phyloP scores from a whole-genome alignment of 1,140 invertebrate genomes.

The Hylaeus volcanicus region DNA sequence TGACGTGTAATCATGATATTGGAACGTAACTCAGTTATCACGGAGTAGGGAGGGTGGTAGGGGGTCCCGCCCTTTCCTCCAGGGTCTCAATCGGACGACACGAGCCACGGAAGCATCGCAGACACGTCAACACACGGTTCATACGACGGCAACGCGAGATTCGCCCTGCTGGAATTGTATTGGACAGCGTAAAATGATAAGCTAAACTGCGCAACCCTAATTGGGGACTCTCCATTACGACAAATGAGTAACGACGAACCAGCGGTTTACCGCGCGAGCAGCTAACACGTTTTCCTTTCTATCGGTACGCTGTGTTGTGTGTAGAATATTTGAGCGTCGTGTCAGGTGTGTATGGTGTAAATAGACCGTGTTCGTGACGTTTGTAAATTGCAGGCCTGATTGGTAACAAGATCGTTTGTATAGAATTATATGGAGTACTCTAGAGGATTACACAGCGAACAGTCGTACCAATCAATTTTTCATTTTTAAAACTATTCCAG shows the following conservation, averaged over 20 bases:
- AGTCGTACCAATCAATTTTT: no score
- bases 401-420: no score
- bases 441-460: no score
- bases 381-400: no score
- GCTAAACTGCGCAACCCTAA: slow-evolving; percentile 4
- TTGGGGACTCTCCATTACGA: slow-evolving; percentile 2
- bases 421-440: no score
- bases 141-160: slow-evolving; percentile 9
- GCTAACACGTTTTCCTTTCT: background rate
- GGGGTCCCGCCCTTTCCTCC: slow-evolving; percentile 43
- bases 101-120: slow-evolving; percentile 21
- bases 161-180: slow-evolving; percentile 9
- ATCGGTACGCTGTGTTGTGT: no score
- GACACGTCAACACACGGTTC: slow-evolving; percentile 51
- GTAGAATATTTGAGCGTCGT: no score
- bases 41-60: slow-evolving; percentile 1
- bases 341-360: no score
- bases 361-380: no score
- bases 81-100: slow-evolving; percentile 35
- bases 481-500: background rate
- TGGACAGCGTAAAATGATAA: slow-evolving; percentile 17
- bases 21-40: slow-evolving; percentile 65
- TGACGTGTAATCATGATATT: slow-evolving; percentile 68
- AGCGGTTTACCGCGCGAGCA: background rate
- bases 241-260: background rate